Percentiles rank a stretch among this genome's conserved stretches.
phyloP scores from a whole-genome alignment of 2,888 invertebrate species.

The Protophormia terraenovae region DNA sequence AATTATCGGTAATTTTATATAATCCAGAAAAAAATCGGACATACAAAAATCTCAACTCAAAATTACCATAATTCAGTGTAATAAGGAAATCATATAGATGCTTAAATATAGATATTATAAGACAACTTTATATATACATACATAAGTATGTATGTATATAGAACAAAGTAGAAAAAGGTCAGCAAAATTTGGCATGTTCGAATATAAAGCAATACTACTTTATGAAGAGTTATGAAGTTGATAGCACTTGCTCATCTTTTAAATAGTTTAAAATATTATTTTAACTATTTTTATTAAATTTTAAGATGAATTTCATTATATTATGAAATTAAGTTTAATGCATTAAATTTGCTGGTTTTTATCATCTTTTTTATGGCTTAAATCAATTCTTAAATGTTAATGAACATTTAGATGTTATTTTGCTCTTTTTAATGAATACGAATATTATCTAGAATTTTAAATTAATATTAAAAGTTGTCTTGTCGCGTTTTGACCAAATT shows the following conservation, averaged over 20 bases:
- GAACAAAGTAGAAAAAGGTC: not conserved
- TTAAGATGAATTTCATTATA: not conserved
- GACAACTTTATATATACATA: conserved; percentile 3
- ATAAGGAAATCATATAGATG: conserved; percentile 57
- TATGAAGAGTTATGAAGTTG: too few relatives aligned
- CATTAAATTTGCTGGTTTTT: not conserved
- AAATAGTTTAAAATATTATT: too few relatives aligned
- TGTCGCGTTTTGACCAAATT: conserved; percentile 11
- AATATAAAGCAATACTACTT: not conserved
- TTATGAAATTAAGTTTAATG: conserved; percentile 25
- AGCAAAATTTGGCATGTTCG: not conserved
- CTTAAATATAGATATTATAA: conserved; percentile 55
- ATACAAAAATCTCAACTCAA: not conserved
- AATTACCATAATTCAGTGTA: conserved; percentile 55
- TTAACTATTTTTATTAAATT: not conserved
- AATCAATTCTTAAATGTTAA: not conserved
- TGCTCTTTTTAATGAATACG: too few relatives aligned
- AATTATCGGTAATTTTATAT: conserved; percentile 55
- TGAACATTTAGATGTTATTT: not conserved
- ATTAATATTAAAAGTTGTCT: conserved; percentile 17
- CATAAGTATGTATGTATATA: not conserved
- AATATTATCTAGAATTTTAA: conserved; percentile 1
- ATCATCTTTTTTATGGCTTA: not conserved
- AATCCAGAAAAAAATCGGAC: not conserved
- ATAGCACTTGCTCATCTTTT: too few relatives aligned